These are phyloP conservation scores for Gila orcuttii DNA, from an alignment of 2,113 vertebrate species.

Conservation along the genomic window DNA sequence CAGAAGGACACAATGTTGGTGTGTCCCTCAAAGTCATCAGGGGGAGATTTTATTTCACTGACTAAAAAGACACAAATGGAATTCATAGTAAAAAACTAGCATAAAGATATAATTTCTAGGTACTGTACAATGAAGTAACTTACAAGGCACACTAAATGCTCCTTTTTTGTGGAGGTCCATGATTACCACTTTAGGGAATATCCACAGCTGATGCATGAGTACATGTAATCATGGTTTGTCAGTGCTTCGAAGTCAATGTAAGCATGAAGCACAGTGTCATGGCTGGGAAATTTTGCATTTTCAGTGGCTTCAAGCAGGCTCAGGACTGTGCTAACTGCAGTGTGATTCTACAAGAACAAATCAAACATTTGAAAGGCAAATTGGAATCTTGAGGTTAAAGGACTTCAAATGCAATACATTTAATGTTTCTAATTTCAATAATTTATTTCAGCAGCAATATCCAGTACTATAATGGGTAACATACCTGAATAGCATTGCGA, in stretches of 20 bases:
- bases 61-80: neutral
- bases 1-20: neutral
- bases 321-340: neutral
- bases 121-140: neutral
- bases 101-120: neutral
- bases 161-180: constrained; percentile 9
- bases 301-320: neutral
- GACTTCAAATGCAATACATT: neutral
- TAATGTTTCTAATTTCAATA: neutral
- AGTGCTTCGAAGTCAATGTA: neutral
- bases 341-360: neutral
- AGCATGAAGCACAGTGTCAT: constrained; percentile 1
- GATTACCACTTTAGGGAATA: constrained; percentile 6
- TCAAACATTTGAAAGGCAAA: neutral
- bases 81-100: neutral
- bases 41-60: neutral
- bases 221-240: constrained; percentile 8
- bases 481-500: neutral
- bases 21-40: neutral
- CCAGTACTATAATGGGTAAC: neutral
- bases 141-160: neutral
- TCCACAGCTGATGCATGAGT: constrained; percentile 9
- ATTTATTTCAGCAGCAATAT: neutral
- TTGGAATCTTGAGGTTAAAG: neutral
- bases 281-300: neutral